These are phyloP conservation scores for Onychorhynchus coronatus DNA, from an alignment of 2,113 vertebrate species.

Conservation along the genomic window DNA sequence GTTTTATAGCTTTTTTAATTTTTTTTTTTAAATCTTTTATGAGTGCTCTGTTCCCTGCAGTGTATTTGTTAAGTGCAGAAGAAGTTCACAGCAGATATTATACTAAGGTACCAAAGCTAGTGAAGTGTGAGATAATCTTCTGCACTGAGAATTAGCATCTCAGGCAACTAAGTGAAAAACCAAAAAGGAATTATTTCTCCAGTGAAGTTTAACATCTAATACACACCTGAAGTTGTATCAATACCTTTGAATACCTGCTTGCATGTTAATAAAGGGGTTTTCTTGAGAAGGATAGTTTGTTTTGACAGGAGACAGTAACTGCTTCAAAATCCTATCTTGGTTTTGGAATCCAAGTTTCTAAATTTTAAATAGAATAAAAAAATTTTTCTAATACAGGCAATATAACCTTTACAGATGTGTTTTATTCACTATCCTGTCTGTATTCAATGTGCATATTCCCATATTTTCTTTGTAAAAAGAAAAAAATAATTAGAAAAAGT, in stretches of 20 bases:
- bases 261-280: not conserved
- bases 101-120: constrained; percentile 54
- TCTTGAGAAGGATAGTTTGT: not conserved
- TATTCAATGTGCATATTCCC: not conserved
- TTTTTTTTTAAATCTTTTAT: not conserved
- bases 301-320: not conserved
- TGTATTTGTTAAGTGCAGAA: constrained; percentile 64
- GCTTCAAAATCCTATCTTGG: not conserved
- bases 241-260: constrained; percentile 44
- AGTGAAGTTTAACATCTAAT: constrained; percentile 58
- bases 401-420: not conserved
- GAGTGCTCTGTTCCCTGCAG: constrained; percentile 58
- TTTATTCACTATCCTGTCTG: not conserved
- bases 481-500: not conserved
- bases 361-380: not conserved
- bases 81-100: constrained; percentile 73
- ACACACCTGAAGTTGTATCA: constrained; percentile 36
- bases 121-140: constrained; percentile 74
- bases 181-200: constrained; percentile 63
- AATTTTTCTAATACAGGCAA: not conserved
- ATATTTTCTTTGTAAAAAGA: not conserved
- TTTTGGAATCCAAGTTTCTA: not conserved
- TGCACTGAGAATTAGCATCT: constrained; percentile 72
- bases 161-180: constrained; percentile 58
- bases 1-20: constrained; percentile 34